These are phyloP conservation scores for Euglossa dilemma DNA, from an alignment of 1,140 invertebrate species.

Conservation along the genomic window DNA sequence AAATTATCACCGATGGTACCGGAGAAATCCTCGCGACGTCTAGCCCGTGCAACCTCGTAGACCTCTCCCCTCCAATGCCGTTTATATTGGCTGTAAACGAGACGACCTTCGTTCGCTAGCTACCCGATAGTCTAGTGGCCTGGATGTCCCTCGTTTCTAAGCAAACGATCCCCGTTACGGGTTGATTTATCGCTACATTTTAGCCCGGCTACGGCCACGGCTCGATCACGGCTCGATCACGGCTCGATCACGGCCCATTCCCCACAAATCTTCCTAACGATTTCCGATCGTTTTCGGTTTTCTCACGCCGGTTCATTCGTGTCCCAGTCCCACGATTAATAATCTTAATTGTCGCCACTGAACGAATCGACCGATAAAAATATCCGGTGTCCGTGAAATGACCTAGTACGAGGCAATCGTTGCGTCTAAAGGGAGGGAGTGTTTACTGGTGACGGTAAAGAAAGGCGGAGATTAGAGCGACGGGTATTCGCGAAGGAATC, in stretches of 20 bases:
- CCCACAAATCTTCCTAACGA: conserved; percentile 22
- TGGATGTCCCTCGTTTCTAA: conserved; percentile 2
- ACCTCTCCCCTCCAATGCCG: neutral
- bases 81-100: conserved; percentile 30
- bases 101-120: neutral
- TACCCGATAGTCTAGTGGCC: neutral
- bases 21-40: no score
- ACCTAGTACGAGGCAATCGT: neutral
- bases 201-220: conserved; percentile 9
- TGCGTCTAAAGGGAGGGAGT: neutral
- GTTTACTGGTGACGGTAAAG: no score
- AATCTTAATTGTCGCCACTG: neutral
- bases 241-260: conserved; percentile 12
- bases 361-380: neutral
- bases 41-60: neutral
- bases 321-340: conserved; percentile 4
- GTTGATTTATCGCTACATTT: conserved; percentile 31
- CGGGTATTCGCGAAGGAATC: no score
- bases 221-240: conserved; percentile 26
- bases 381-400: neutral
- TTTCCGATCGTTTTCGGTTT: conserved; percentile 27
- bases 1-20: neutral
- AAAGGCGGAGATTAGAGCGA: no score
- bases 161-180: conserved; percentile 29
- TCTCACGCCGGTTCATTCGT: neutral